These are phyloP conservation scores for Sciurus carolinensis DNA, from an alignment of 2,797 vertebrate genomes.

Conservation along the genomic window DNA sequence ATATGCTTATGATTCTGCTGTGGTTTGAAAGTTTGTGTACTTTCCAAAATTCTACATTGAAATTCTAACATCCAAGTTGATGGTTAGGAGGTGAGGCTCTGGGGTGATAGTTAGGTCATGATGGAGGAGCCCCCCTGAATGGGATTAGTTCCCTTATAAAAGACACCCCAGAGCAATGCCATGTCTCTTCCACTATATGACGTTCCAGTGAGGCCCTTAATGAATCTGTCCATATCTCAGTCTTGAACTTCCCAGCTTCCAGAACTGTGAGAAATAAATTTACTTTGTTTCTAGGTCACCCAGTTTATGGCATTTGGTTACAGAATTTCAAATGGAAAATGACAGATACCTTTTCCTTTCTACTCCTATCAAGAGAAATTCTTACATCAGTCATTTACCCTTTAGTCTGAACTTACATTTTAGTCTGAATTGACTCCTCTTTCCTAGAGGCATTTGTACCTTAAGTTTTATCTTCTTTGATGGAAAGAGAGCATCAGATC, in stretches of 20 bases:
- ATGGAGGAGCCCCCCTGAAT: not conserved
- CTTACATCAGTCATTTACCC: not conserved
- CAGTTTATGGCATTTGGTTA: not conserved
- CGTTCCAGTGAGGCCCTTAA: not conserved
- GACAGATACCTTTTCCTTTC: not conserved
- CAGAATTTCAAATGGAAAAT: not conserved
- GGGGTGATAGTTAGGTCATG: not conserved
- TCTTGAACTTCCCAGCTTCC: not conserved
- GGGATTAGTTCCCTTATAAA: not conserved
- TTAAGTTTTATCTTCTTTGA: constrained; percentile 8
- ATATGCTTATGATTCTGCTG: not conserved
- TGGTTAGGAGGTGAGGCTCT: not conserved
- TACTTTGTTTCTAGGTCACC: not conserved
- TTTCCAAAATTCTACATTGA: not conserved
- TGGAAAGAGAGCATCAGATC: not conserved
- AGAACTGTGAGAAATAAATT: not conserved
- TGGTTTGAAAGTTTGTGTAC: not conserved
- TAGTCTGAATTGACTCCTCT: not conserved
- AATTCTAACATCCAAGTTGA: not conserved
- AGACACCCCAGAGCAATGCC: not conserved
- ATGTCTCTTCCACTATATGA: not conserved
- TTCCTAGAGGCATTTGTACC: not conserved
- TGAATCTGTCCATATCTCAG: not conserved
- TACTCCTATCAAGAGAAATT: not conserved
- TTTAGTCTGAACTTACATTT: not conserved